Conservation (phyloP, 2,797 vertebrate genomes). For the Phrynocephalus forsythii region DNA sequence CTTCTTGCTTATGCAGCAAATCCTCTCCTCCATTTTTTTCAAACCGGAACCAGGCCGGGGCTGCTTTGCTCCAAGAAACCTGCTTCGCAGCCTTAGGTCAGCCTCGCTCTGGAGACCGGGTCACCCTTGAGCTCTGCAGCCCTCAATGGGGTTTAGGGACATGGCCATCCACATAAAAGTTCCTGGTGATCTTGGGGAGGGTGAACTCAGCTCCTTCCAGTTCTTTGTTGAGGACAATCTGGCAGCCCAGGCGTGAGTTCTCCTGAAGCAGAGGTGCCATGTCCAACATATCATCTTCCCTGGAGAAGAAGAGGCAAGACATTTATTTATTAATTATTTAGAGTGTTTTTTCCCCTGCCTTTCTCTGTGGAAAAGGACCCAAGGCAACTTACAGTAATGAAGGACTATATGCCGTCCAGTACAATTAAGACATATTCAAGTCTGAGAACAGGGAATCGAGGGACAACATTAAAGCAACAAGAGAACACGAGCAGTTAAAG, state of each 20-base stretch:
- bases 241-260: slow-evolving; percentile 91
- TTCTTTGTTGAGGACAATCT: slow-evolving; percentile 85
- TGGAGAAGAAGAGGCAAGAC: slow-evolving; percentile 53
- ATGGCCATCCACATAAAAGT: slow-evolving; percentile 94
- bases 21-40: not conserved
- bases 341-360: no score
- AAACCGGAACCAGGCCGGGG: not conserved
- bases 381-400: no score
- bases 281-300: slow-evolving; percentile 95
- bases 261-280: slow-evolving; percentile 91
- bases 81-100: not conserved
- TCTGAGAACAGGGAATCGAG: no score
- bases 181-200: slow-evolving; percentile 90
- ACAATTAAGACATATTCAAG: no score
- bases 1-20: not conserved
- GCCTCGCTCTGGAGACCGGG: not conserved
- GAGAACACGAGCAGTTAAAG: no score
- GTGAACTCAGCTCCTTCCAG: slow-evolving; percentile 88
- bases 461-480: no score
- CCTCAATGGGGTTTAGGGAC: slow-evolving; percentile 91
- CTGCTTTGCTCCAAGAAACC: not conserved
- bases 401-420: no score
- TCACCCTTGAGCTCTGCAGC: not conserved
- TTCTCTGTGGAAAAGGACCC: no score
- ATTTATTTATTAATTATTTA: not conserved